Evolutionary conservation across 2,797 vertebrate species (phyloP).

Genomic region (Synanceia verrucosa): DNA sequence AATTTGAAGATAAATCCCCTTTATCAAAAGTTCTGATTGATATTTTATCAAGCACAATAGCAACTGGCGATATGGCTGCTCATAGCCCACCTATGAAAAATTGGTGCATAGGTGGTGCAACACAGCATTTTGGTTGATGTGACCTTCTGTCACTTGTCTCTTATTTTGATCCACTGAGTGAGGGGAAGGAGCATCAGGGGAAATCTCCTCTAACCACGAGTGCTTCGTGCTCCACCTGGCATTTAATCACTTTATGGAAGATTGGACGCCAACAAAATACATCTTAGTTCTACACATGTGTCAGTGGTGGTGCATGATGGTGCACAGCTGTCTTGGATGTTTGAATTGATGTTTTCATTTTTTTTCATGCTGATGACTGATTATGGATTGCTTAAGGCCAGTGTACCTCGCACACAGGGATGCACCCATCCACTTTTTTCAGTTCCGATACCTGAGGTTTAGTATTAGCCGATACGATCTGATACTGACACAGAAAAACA

Average conservation of each 20-base stretch:
- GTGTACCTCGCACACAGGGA: no score
- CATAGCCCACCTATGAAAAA: background rate
- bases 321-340: background rate
- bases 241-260: constrained; percentile 67
- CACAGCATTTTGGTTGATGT: constrained; percentile 47
- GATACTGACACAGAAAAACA: no score
- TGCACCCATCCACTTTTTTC: no score
- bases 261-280: constrained; percentile 37
- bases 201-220: constrained; percentile 63
- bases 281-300: constrained; percentile 10
- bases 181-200: constrained; percentile 48
- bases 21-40: background rate
- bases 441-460: no score
- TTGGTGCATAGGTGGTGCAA: constrained; percentile 18
- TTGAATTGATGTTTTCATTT: background rate
- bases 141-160: constrained; percentile 54
- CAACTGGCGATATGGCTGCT: background rate
- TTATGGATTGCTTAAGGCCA: no score
- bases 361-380: background rate
- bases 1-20: background rate
- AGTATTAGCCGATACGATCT: no score
- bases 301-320: background rate
- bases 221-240: constrained; percentile 58
- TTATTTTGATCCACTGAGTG: constrained; percentile 46
- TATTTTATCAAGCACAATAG: background rate